phyloP scores from a whole-genome alignment of 2,113 vertebrate genomes.

The Pseudolaguvia tuberculata region DNA sequence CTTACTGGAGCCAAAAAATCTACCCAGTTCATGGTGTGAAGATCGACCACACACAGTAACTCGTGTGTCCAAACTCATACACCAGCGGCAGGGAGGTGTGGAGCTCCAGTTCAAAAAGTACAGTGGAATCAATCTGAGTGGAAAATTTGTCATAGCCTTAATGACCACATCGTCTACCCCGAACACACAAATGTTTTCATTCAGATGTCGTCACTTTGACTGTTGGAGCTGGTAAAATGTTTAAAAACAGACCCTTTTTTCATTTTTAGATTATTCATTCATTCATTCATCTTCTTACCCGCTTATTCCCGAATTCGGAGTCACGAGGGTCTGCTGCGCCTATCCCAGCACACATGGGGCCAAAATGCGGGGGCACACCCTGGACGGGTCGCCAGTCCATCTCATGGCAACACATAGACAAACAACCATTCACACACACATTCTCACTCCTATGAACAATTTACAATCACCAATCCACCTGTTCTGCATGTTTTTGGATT shows the following conservation, averaged over 20 bases:
- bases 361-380: too few species aligned
- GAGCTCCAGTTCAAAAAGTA: neutral
- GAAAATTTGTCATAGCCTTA: conserved; percentile 14
- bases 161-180: conserved; percentile 10
- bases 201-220: conserved; percentile 17
- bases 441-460: too few species aligned
- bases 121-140: neutral
- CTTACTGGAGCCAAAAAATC: neutral
- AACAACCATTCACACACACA: too few species aligned
- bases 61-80: conserved; percentile 7
- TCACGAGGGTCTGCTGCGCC: too few species aligned
- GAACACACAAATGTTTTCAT: conserved; percentile 22
- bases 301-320: too few species aligned
- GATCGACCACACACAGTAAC: conserved; percentile 2
- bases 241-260: conserved; percentile 26
- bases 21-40: neutral
- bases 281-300: too few species aligned
- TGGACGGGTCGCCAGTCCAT: too few species aligned
- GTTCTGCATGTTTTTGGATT: too few species aligned
- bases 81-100: conserved; percentile 4
- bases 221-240: conserved; percentile 24
- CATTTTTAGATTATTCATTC: too few species aligned
- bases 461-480: too few species aligned
- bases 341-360: too few species aligned
- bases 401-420: too few species aligned